Percentiles rank a stretch among this genome's conserved stretches.
Evolutionary conservation across 1,140 invertebrate genomes (phyloP).

Genomic region (Caerostris darwini): DNA sequence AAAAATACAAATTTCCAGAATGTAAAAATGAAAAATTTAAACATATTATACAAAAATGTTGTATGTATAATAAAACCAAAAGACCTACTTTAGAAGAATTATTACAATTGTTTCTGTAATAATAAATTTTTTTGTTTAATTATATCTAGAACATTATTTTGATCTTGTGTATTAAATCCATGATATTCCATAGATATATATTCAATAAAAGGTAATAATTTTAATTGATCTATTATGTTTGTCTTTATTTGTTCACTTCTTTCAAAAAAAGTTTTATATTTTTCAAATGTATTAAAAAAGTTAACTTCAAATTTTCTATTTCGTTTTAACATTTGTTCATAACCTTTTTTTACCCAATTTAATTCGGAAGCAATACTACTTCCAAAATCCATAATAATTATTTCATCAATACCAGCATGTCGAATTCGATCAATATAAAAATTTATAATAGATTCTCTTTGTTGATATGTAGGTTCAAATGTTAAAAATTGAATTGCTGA

Average conservation of each 20-base stretch:
- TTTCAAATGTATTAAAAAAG: not conserved
- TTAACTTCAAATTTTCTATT: not conserved
- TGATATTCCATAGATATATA: not conserved
- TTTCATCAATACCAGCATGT: not conserved
- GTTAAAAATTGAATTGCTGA: not conserved
- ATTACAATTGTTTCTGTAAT: too few species aligned
- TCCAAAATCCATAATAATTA: not conserved
- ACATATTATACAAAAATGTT: too few species aligned
- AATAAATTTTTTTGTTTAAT: too few species aligned
- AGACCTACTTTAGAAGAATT: too few species aligned
- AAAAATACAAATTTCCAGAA: too few species aligned
- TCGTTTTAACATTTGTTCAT: not conserved
- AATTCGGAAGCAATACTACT: not conserved
- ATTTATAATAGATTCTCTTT: not conserved
- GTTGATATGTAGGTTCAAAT: too few species aligned
- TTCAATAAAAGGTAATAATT: not conserved
- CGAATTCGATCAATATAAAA: not conserved
- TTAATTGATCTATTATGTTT: not conserved
- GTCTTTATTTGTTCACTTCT: not conserved
- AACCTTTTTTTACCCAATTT: not conserved
- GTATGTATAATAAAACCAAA: too few species aligned
- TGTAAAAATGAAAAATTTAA: too few species aligned
- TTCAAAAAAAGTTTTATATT: not conserved
- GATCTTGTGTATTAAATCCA: not conserved
- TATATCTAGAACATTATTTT: not conserved